These are phyloP conservation scores for Drosophila borealis DNA, from an alignment of 2,888 invertebrate genomes.

Conservation along the genomic window DNA sequence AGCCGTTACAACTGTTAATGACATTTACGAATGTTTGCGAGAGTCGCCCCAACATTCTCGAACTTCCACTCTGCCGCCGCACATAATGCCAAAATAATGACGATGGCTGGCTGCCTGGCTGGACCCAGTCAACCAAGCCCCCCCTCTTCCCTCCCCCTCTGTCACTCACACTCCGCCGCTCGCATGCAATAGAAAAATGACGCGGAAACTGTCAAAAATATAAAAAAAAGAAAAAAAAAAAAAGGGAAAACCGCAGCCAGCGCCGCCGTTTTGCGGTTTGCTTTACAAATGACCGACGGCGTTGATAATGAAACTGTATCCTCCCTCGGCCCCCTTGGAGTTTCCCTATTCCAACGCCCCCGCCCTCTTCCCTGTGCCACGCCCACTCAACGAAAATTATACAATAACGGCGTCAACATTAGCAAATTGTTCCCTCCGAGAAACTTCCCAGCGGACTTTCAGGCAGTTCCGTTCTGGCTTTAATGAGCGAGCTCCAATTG, in stretches of 20 bases:
- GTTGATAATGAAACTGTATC: slow-evolving; percentile 57
- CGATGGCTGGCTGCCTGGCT: slow-evolving; percentile 39
- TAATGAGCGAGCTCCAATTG: slow-evolving; percentile 58
- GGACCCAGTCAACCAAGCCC: slow-evolving; percentile 21
- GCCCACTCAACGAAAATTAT: slow-evolving; percentile 60
- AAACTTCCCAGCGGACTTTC: slow-evolving; percentile 27
- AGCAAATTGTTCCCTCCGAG: slow-evolving; percentile 67
- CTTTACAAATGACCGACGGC: slow-evolving; percentile 71
- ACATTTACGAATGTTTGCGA: slow-evolving; percentile 79
- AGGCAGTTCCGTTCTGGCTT: slow-evolving; percentile 26
- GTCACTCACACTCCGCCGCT: not conserved
- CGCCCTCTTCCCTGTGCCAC: slow-evolving; percentile 27
- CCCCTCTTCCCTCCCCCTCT: not conserved
- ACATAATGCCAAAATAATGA: slow-evolving; percentile 79
- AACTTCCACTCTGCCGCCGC: slow-evolving; percentile 31
- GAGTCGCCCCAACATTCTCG: slow-evolving; percentile 40
- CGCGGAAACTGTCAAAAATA: slow-evolving; percentile 71
- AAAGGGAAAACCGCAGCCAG: slow-evolving; percentile 48
- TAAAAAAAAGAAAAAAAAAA: slow-evolving; percentile 16
- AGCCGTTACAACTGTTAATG: slow-evolving; percentile 80
- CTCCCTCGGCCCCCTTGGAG: not conserved
- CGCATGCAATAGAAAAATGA: slow-evolving; percentile 70
- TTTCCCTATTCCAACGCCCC: not conserved
- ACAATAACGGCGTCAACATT: slow-evolving; percentile 79
- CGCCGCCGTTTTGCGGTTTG: slow-evolving; percentile 68